Base-by-base conservation (phyloP, 1,140 invertebrate genomes). In the Luehdorfia chinensis region DNA sequence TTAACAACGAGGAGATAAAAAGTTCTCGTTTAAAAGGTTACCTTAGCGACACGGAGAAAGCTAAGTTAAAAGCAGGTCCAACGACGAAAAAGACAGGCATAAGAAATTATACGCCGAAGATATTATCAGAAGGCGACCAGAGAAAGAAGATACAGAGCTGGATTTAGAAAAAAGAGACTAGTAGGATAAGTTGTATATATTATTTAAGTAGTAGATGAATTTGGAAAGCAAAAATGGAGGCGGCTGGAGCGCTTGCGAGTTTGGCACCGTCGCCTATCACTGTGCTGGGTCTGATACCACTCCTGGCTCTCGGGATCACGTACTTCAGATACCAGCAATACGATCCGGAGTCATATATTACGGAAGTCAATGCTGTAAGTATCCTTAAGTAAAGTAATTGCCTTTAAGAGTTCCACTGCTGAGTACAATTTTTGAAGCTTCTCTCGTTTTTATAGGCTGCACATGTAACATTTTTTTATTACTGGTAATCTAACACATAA, bases 331-430 rank as follows among this genome's bases (percentile, higher is more conserved):
- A 96, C 85, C 91, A 93, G 65, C 90, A 89, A 58, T 89, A 91
- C 47, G 95, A 96, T 84, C 95, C 95, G 34, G 95, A 97, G 78
- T 92, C 92, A 14, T 92, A 92, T 74, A 91, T 93, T 11, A 88
- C 90, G 45, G 91, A 95, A 69, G 88, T 90, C 30, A 87, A 84
- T 72, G 83, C 90, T 87, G 94, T 94, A 88, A 90, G 89, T 89
- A 52, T 52, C 9, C 36, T 28, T 34, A 34, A n/a, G n/a, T n/a
- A n/a, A n/a, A n/a, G n/a, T n/a, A n/a, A n/a, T n/a, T n/a, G n/a
- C n/a, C n/a, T n/a, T n/a, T n/a, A n/a, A n/a, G n/a, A n/a, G n/a
- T n/a, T n/a, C n/a, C n/a, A n/a, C n/a, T n/a, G n/a, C n/a, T n/a
- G n/a, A n/a, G n/a, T n/a, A n/a, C n/a, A n/a, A n/a, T n/a, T n/a